Conservation (phyloP, 2,888 invertebrate species). For the Eupeodes latifasciatus region DNA sequence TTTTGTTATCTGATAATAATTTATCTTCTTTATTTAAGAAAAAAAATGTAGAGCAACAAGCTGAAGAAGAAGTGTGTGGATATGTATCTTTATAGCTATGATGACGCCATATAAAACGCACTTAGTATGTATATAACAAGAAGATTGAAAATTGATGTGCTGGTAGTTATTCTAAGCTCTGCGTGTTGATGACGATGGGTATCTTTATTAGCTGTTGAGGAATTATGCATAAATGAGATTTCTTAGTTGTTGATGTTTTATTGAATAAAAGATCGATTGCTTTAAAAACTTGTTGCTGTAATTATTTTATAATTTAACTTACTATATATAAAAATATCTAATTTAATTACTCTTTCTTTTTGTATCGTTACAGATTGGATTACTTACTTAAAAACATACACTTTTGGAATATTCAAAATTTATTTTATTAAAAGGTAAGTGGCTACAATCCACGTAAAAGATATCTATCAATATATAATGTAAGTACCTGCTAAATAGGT, state of each 20-base stretch:
- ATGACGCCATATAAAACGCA: constrained; percentile 22
- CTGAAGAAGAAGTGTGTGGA: constrained; percentile 6
- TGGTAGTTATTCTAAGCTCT: background rate
- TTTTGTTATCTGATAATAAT: constrained; percentile 75
- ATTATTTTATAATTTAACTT: background rate
- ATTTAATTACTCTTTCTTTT: background rate
- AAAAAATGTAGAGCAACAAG: constrained; percentile 9
- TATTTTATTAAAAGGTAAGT: constrained; percentile 57
- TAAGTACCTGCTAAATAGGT: no score
- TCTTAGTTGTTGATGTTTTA: background rate
- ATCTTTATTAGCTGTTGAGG: constrained; percentile 49
- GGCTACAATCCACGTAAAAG: background rate
- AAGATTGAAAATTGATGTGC: constrained; percentile 57
- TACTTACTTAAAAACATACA: constrained; percentile 36
- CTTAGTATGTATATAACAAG: background rate
- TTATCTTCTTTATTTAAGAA: constrained; percentile 58
- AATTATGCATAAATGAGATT: constrained; percentile 5
- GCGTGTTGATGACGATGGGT: constrained; percentile 16
- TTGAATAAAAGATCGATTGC: constrained; percentile 29
- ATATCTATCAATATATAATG: no score
- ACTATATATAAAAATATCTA: no score
- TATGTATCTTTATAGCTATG: constrained; percentile 51
- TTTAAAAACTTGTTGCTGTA: background rate
- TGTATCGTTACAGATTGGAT: constrained; percentile 61
- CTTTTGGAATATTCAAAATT: constrained; percentile 52